Percentiles rank a stretch among this genome's conserved stretches.
phyloP scores from a whole-genome alignment of 2,888 invertebrate genomes.

The Perizoma affinitatum region DNA sequence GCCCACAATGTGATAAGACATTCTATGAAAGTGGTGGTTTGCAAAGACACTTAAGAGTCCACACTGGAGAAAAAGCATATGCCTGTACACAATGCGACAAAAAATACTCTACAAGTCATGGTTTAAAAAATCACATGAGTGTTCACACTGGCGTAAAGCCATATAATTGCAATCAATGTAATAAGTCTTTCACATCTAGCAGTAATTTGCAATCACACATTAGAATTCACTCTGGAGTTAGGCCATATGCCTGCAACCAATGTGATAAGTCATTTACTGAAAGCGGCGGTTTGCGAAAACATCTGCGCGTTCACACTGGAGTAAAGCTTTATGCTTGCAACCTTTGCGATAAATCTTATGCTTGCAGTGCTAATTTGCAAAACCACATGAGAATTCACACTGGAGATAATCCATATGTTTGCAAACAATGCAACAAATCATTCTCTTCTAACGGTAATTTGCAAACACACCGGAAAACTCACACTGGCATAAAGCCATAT shows the following conservation, averaged over 20 bases:
- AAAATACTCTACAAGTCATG: constrained; percentile 2
- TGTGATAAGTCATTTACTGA: constrained; percentile 3
- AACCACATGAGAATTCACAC: constrained; percentile 3
- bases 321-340: background rate
- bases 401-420: constrained; percentile 2
- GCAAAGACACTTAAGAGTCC: constrained; percentile 6
- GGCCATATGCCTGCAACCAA: background rate
- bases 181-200: constrained; percentile 3
- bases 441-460: constrained; percentile 1
- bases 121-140: constrained; percentile 1
- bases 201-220: constrained; percentile 4
- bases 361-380: constrained; percentile 3
- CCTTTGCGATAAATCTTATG: background rate
- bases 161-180: constrained; percentile 2
- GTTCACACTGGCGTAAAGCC: constrained; percentile 3
- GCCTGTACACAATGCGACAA: background rate
- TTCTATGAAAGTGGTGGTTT: constrained; percentile 3
- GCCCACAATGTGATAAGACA: constrained; percentile 3
- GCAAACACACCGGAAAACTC: constrained; percentile 4
- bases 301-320: background rate
- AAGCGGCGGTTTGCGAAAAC: constrained; percentile 2
- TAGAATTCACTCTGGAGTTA: background rate
- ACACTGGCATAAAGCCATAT: constrained; percentile 4
- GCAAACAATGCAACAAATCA: background rate
- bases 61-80: background rate